Percentiles rank a stretch among this genome's conserved stretches.
Evolutionary conservation across 1,140 invertebrate genomes (phyloP).

Genomic region (Drosophila leontia): DNA sequence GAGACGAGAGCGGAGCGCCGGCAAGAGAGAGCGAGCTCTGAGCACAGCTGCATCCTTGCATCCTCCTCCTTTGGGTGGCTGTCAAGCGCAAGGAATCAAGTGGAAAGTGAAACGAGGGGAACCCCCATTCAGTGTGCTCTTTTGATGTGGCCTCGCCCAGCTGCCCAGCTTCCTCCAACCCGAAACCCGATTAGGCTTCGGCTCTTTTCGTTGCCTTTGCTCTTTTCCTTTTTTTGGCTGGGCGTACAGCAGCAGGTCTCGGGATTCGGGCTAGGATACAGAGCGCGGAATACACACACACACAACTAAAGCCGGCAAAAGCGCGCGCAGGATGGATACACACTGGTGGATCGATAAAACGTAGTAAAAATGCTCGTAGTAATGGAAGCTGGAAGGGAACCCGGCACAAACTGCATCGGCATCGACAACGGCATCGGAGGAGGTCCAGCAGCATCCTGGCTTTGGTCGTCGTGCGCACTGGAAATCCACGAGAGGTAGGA

Average conservation of each 20-base stretch:
- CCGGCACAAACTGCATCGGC: constrained; percentile 33
- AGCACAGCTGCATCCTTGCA: constrained; percentile 48
- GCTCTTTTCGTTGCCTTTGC: constrained; percentile 43
- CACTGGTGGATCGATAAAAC: constrained; percentile 76
- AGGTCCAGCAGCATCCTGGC: constrained; percentile 38
- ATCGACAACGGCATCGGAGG: constrained; percentile 10
- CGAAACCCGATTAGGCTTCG: constrained; percentile 19
- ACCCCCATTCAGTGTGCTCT: constrained; percentile 50
- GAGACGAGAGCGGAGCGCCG: constrained; percentile 21
- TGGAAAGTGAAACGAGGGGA: constrained; percentile 77
- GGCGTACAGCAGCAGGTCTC: constrained; percentile 69
- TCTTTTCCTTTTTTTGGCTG: constrained; percentile 60
- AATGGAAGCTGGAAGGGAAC: constrained; percentile 77
- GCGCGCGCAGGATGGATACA: constrained; percentile 27
- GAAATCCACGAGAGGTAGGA: constrained; percentile 80
- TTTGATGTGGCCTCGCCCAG: constrained; percentile 77
- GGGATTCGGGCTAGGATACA: constrained; percentile 17
- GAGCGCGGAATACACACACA: constrained; percentile 22
- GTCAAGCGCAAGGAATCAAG: constrained; percentile 82
- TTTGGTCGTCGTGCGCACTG: constrained; percentile 67
- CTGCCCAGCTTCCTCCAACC: constrained; percentile 27
- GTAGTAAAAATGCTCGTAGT: constrained; percentile 83
- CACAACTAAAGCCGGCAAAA: constrained; percentile 10
- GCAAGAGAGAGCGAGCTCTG: constrained; percentile 45
- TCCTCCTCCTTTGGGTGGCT: constrained; percentile 49